Base-by-base conservation (phyloP, 2,888 invertebrate genomes). In the Volucella bombylans region DNA sequence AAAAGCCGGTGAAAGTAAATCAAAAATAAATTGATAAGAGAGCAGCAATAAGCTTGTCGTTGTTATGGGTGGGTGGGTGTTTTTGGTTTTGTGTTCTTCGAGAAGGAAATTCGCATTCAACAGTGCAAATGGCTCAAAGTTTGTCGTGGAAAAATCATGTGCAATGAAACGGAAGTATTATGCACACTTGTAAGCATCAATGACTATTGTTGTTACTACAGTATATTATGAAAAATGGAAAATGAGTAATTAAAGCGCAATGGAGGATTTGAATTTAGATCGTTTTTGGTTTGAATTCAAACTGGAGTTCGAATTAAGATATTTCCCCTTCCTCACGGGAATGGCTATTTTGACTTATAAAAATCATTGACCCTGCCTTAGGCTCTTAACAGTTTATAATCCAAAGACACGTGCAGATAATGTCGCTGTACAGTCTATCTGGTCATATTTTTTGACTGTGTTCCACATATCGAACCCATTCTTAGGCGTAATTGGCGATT, bases 41-140 rank as follows among this genome's bases (percentile, higher is more conserved):
- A 59, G 79, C 79, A 59, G 79, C 79, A 69, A 74, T 74, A 69
- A 65, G 79, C 64, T 74, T 73, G 64, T 79, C 79, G 73, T 59
- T 73, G 43, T 55, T 82, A 52, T n/a, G 31, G 31, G 50, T 12
- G 61, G 31, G 31, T 31, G 31, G 31, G 31, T 6, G 6, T 6
- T 1, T 23, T 8, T 41, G 14, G 39, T 61, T 31, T 31, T 62
- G n/a, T 57, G 14, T 41, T 12, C 41, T 39, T 52, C 64, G 6
- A 50, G 50, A 55, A 14, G 14, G 9, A 31, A 31, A 54, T n/a
- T 47, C 8, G 14, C 31, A 49, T 59, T 71, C 49, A 49, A 50
- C 69, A 50, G 18, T 38, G 41, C 14, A 18, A 23, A 23, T 23
- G 18, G 50, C 38, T 57, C 41, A 39, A 61, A 59, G 41, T 50